Percentiles rank a stretch among this genome's conserved stretches.
Conservation (phyloP, 2,888 invertebrate species). For the Euzophera pinguis region DNA sequence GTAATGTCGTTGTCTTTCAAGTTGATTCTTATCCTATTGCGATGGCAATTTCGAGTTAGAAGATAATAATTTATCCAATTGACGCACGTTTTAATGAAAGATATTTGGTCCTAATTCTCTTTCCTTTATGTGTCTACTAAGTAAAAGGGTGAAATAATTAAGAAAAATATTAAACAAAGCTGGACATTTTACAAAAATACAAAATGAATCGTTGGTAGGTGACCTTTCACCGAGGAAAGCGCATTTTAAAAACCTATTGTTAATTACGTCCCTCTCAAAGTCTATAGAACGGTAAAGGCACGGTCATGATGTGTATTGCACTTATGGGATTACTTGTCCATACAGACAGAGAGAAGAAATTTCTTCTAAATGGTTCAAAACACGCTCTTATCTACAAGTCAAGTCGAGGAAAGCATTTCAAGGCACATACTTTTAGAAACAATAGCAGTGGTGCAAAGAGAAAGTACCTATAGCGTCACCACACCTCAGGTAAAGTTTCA, state of each 20-base stretch:
- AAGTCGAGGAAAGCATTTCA: constrained; percentile 76
- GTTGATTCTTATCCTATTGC: constrained; percentile 64
- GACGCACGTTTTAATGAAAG: constrained; percentile 54
- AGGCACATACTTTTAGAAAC: constrained; percentile 80
- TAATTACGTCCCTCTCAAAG: constrained; percentile 79
- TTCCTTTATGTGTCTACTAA: constrained; percentile 44
- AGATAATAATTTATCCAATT: constrained; percentile 51
- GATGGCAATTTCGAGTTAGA: constrained; percentile 43
- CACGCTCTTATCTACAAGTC: constrained; percentile 73
- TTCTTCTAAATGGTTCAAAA: constrained; percentile 75
- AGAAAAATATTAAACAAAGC: constrained; percentile 51
- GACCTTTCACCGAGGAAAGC: constrained; percentile 55
- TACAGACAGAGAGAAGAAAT: constrained; percentile 73
- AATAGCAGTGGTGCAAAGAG: constrained; percentile 64
- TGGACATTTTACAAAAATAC: constrained; percentile 60
- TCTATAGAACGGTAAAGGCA: constrained; percentile 80
- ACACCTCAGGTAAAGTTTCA: constrained; percentile 48
- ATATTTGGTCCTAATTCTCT: constrained; percentile 60
- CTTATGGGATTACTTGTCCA: constrained; percentile 71
- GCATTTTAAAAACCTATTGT: constrained; percentile 73
- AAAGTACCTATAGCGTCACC: constrained; percentile 40
- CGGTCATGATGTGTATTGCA: constrained; percentile 79
- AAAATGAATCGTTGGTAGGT: constrained; percentile 61
- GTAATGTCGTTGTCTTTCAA: constrained; percentile 66
- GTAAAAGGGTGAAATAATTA: constrained; percentile 36